Conservation (phyloP, 2,797 vertebrate genomes). For the Macropodus opercularis region DNA sequence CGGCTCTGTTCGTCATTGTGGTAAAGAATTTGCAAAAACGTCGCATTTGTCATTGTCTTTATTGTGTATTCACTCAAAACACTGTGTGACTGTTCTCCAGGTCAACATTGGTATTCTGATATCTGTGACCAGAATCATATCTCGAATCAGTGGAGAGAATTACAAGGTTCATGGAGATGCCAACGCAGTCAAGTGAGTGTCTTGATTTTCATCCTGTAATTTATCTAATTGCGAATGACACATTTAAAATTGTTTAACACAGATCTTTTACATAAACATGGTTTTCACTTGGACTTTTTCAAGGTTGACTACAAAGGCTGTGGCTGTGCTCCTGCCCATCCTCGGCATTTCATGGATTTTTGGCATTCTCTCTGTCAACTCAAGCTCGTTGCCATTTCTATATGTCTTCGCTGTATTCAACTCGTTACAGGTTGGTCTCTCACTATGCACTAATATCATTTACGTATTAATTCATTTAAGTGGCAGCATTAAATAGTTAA, state of each 20-base stretch:
- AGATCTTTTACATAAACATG: background rate
- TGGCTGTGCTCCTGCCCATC: slow-evolving; percentile 95
- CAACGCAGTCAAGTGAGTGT: slow-evolving; percentile 91
- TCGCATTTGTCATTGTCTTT: background rate
- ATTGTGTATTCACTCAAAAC: background rate
- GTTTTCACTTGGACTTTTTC: slow-evolving; percentile 22
- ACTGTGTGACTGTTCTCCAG: slow-evolving; percentile 65
- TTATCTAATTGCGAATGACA: too few relatives aligned
- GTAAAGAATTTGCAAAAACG: slow-evolving; percentile 76
- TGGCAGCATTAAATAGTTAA: slow-evolving; percentile 9
- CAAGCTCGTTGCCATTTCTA: slow-evolving; percentile 88
- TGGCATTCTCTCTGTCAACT: slow-evolving; percentile 91
- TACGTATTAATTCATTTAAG: background rate
- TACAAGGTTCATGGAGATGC: slow-evolving; percentile 93
- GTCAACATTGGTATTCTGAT: slow-evolving; percentile 94
- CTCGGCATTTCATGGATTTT: slow-evolving; percentile 97
- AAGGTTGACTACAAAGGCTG: slow-evolving; percentile 93
- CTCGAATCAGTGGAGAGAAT: slow-evolving; percentile 93
- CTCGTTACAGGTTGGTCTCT: slow-evolving; percentile 88
- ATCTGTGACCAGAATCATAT: slow-evolving; percentile 95
- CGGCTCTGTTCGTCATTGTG: slow-evolving; percentile 92
- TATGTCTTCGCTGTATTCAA: slow-evolving; percentile 95
- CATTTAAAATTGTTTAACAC: too few relatives aligned
- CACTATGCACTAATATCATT: background rate
- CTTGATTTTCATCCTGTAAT: slow-evolving; percentile 16